phyloP scores from a whole-genome alignment of 2,113 vertebrate genomes.

The Gila orcuttii region DNA sequence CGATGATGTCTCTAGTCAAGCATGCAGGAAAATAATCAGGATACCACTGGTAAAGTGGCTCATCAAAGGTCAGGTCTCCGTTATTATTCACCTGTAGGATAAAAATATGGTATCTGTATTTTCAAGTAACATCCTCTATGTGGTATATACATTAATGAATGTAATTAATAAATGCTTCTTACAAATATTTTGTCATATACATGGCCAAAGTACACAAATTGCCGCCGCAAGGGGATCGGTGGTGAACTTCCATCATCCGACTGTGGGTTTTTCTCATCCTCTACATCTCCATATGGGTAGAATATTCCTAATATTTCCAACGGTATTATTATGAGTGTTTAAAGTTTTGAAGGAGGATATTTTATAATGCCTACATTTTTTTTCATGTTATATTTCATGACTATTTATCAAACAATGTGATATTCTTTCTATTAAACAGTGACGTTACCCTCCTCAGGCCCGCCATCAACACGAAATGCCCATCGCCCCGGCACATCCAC shows the following conservation, averaged over 20 bases:
- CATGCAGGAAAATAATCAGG: background rate
- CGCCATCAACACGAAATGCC: background rate
- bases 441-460: background rate
- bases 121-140: background rate
- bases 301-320: constrained; percentile 1
- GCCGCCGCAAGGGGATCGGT: background rate
- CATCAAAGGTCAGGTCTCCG: constrained; percentile 8
- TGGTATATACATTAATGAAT: background rate
- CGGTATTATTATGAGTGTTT: background rate
- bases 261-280: background rate
- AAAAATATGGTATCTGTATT: background rate
- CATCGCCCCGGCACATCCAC: constrained; percentile 23
- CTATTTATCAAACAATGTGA: background rate
- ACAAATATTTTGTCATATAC: constrained; percentile 10
- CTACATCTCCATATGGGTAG: constrained; percentile 16
- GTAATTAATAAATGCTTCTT: background rate
- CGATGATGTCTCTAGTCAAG: background rate
- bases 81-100: constrained; percentile 13
- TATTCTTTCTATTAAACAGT: background rate
- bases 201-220: constrained; percentile 11
- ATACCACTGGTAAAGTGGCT: background rate
- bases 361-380: background rate
- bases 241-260: constrained; percentile 13
- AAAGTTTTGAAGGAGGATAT: background rate
- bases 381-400: background rate